Evolutionary conservation across 2,888 invertebrate species (phyloP).

Genomic region (Melitaea athalia): DNA sequence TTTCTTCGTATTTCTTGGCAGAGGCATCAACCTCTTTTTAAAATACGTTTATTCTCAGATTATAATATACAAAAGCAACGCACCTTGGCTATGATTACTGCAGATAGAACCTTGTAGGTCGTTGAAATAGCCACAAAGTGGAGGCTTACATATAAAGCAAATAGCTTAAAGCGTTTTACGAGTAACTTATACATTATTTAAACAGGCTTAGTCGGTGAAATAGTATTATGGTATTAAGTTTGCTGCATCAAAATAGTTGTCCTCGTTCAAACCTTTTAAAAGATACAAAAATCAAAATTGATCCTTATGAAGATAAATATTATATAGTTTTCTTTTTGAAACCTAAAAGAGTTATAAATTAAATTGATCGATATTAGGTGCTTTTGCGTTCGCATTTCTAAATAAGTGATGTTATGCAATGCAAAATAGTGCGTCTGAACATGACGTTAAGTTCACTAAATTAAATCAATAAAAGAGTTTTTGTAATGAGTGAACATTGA

Average conservation of each 20-base stretch:
- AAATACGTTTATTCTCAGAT: background rate
- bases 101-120: constrained; percentile 50
- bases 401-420: too few relatives aligned
- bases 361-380: too few relatives aligned
- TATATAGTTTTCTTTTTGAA: too few relatives aligned
- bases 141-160: constrained; percentile 58
- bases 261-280: background rate
- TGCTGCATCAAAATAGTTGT: constrained; percentile 11
- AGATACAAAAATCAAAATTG: background rate
- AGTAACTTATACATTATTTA: constrained; percentile 38
- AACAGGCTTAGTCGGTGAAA: constrained; percentile 19
- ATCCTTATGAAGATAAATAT: too few relatives aligned
- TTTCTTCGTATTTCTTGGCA: background rate
- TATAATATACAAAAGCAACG: constrained; percentile 12
- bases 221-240: constrained; percentile 22
- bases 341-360: too few relatives aligned
- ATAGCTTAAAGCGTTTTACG: constrained; percentile 50
- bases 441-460: too few relatives aligned
- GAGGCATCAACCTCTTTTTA: background rate
- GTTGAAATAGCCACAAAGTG: constrained; percentile 62
- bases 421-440: too few relatives aligned
- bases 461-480: too few relatives aligned
- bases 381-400: too few relatives aligned
- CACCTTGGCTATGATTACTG: constrained; percentile 54
- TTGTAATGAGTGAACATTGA: too few relatives aligned